A percentile compares a stretch with the other conserved stretches of the same genome.
Conservation (phyloP, 2,113 vertebrate genomes). For the Salminus brasiliensis region DNA sequence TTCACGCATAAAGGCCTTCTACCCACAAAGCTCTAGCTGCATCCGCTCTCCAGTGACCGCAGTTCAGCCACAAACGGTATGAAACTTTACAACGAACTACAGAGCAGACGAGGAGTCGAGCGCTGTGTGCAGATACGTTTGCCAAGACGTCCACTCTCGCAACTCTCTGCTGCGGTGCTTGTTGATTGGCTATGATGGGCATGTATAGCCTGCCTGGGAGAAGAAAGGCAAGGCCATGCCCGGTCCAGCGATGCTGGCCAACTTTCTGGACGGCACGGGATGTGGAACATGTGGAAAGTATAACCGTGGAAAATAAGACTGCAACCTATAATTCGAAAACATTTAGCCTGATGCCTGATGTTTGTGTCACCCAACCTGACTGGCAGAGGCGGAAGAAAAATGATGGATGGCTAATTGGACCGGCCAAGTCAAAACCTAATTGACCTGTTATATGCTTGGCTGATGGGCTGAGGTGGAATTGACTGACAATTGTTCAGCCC, state of each 20-base stretch:
- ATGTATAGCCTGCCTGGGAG: not conserved
- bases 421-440: conserved; percentile 28
- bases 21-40: not conserved
- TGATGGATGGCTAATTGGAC: not conserved
- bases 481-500: not conserved
- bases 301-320: not conserved
- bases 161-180: not conserved
- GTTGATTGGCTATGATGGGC: not conserved
- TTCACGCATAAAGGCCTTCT: not conserved
- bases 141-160: not conserved
- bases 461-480: not conserved
- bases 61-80: not conserved
- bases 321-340: not conserved
- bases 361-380: not conserved
- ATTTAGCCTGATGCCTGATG: not conserved
- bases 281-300: not conserved
- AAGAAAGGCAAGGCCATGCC: not conserved
- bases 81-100: conserved; percentile 1
- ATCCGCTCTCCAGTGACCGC: not conserved
- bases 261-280: not conserved
- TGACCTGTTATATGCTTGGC: conserved; percentile 16
- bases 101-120: not conserved
- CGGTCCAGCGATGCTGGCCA: not conserved
- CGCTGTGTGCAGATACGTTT: no score
- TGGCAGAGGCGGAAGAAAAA: conserved; percentile 1